phyloP scores from a whole-genome alignment of 1,140 invertebrate species.

The Mactra quadrangularis region DNA sequence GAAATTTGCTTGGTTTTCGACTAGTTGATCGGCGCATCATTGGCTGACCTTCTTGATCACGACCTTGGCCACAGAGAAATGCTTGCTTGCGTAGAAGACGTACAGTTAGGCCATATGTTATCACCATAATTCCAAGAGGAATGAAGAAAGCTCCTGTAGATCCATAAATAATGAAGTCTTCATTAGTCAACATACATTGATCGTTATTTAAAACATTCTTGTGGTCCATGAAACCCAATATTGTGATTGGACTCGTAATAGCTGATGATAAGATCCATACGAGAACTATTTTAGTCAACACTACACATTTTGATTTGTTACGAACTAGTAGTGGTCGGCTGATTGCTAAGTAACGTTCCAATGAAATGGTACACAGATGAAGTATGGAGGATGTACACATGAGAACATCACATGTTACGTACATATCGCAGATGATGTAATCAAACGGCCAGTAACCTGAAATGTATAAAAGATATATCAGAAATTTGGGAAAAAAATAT shows the following conservation, averaged over 20 bases:
- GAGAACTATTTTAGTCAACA: conserved; percentile 94
- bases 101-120: conserved; percentile 96
- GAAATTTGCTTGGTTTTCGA: conserved; percentile 62
- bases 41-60: conserved; percentile 70
- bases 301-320: conserved; percentile 91
- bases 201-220: conserved; percentile 82
- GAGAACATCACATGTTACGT: conserved; percentile 96
- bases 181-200: conserved; percentile 88
- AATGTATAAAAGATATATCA: conserved; percentile 75
- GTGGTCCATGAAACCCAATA: conserved; percentile 90
- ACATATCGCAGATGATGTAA: conserved; percentile 94
- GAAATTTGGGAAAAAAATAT: neutral
- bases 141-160: conserved; percentile 98
- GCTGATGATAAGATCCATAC: conserved; percentile 95
- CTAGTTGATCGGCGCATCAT: conserved; percentile 76
- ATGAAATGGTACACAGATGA: conserved; percentile 83
- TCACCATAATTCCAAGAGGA: conserved; percentile 95
- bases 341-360: conserved; percentile 91
- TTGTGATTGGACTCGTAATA: conserved; percentile 93
- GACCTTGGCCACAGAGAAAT: conserved; percentile 67
- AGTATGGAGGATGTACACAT: conserved; percentile 97
- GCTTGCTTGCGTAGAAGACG: conserved; percentile 83
- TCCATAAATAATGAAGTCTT: conserved; percentile 93
- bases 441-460: conserved; percentile 97
- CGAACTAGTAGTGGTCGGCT: conserved; percentile 91